Evolutionary conservation across 1,140 invertebrate species (phyloP).

Genomic region (Littorina saxatilis): DNA sequence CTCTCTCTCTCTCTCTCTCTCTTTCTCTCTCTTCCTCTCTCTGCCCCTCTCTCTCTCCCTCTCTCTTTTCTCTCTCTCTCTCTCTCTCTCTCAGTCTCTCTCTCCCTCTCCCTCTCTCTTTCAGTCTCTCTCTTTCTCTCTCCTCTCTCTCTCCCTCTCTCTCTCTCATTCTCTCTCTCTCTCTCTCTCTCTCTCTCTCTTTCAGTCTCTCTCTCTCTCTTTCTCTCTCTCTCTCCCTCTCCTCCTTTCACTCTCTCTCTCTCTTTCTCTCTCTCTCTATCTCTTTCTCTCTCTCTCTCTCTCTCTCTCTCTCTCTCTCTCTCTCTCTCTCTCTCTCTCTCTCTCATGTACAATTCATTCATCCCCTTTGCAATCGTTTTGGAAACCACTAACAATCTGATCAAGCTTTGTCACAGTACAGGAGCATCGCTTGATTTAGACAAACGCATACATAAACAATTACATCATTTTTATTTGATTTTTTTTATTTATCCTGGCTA

Average conservation of each 20-base stretch:
- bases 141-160: not conserved
- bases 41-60: too few relatives aligned
- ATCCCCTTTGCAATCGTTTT: not conserved
- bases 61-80: not conserved
- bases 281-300: not conserved
- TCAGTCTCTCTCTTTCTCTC: too few relatives aligned
- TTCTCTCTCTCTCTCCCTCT: not conserved
- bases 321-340: constrained; percentile 13
- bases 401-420: too few relatives aligned
- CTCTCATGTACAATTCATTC: not conserved
- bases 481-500: not conserved
- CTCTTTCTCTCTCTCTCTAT: too few relatives aligned
- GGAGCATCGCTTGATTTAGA: not conserved
- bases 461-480: not conserved
- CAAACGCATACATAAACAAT: not conserved
- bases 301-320: not conserved
- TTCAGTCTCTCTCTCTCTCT: too few relatives aligned
- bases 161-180: not conserved
- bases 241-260: too few relatives aligned
- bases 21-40: not conserved
- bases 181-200: too few relatives aligned
- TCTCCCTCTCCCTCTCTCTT: too few relatives aligned
- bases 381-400: not conserved
- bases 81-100: too few relatives aligned
- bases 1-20: not conserved